These are phyloP conservation scores for Psephotus haematonotus DNA, from an alignment of 2,113 vertebrate genomes.

Conservation along the genomic window DNA sequence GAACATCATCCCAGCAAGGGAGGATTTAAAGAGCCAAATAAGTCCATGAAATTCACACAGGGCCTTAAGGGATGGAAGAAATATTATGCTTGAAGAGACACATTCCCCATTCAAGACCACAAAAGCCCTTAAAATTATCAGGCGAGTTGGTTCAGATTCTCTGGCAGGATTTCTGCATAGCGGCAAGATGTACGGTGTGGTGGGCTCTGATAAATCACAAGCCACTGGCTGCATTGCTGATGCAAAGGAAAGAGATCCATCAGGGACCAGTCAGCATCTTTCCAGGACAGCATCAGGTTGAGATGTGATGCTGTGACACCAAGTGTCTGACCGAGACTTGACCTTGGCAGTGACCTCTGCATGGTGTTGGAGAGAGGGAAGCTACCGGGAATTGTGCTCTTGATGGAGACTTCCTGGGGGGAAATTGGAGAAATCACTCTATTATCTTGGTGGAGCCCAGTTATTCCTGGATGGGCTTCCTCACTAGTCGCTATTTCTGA, in stretches of 20 bases:
- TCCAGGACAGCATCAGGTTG: neutral
- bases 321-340: neutral
- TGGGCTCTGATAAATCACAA: neutral
- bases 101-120: neutral
- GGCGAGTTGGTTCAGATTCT: neutral
- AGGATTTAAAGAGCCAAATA: slow-evolving; percentile 22
- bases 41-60: slow-evolving; percentile 6
- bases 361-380: neutral
- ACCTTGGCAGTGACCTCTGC: neutral
- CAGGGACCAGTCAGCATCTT: neutral
- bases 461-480: neutral
- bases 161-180: neutral
- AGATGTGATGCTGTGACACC: neutral
- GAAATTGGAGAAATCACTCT: neutral
- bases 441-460: neutral
- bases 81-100: neutral
- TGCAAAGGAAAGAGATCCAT: neutral
- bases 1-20: neutral
- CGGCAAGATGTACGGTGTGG: neutral
- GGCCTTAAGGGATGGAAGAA: neutral
- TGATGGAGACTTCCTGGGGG: neutral
- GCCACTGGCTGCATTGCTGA: neutral
- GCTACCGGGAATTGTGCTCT: neutral
- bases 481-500: neutral
- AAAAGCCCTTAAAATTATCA: slow-evolving; percentile 2